These are phyloP conservation scores for Astyanax mexicanus DNA, from an alignment of 2,797 vertebrate genomes.

Conservation along the genomic window DNA sequence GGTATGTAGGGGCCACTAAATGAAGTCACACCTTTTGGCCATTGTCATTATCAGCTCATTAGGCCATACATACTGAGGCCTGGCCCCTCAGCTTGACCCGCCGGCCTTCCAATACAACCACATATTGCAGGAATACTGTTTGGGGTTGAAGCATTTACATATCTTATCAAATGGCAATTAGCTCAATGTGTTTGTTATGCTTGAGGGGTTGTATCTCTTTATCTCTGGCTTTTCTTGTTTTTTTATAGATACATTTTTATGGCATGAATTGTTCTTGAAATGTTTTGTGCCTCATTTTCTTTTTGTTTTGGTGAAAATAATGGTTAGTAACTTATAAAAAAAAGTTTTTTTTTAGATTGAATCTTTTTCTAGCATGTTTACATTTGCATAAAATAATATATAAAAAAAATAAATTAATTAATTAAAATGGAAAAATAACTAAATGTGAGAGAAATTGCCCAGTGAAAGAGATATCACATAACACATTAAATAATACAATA, in stretches of 20 bases:
- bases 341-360: too few relatives aligned
- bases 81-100: constrained; percentile 26
- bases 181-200: constrained; percentile 1
- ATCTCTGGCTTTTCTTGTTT: background rate
- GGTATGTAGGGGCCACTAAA: constrained; percentile 71
- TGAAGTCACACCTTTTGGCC: constrained; percentile 73
- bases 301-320: too few relatives aligned
- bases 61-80: constrained; percentile 52
- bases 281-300: background rate
- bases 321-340: background rate
- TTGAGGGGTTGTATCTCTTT: background rate
- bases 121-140: constrained; percentile 10
- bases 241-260: too few relatives aligned
- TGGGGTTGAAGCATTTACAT: background rate
- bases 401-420: too few relatives aligned
- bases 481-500: too few relatives aligned
- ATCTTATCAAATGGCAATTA: background rate
- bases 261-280: too few relatives aligned
- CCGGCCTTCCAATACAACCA: constrained; percentile 20
- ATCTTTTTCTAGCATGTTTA: too few relatives aligned
- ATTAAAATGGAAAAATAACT: too few relatives aligned
- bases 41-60: constrained; percentile 71
- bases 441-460: too few relatives aligned
- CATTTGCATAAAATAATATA: background rate
- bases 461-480: too few relatives aligned